Evolutionary conservation across 1,140 invertebrate genomes (phyloP).

Genomic region (Schlechtendalia chinensis): DNA sequence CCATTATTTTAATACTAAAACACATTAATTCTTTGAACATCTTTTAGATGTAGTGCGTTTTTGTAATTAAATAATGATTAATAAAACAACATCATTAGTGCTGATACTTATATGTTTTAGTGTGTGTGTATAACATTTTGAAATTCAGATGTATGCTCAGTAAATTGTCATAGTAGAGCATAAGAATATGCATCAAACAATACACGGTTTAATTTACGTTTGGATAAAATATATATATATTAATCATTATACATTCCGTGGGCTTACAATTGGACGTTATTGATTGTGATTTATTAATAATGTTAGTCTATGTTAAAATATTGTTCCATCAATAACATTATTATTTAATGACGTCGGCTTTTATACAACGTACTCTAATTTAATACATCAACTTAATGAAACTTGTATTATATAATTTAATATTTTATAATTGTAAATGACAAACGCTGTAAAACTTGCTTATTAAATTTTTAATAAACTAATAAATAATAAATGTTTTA

Average conservation of each 20-base stretch:
- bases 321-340: conserved; percentile 11
- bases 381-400: conserved; percentile 3
- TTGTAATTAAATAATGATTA: no score
- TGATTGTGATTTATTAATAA: conserved; percentile 23
- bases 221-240: conserved; percentile 5
- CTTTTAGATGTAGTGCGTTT: no score
- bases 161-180: not conserved
- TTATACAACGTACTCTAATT: not conserved
- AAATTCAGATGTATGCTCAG: no score
- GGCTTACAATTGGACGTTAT: not conserved
- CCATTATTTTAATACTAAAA: no score
- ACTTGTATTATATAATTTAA: not conserved
- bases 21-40: no score
- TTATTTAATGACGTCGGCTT: not conserved
- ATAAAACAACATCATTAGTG: no score
- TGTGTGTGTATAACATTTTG: no score
- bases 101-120: no score
- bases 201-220: not conserved
- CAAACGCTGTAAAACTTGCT: conserved; percentile 5
- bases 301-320: conserved; percentile 18
- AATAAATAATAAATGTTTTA: conserved; percentile 9
- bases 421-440: conserved; percentile 19
- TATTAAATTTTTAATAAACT: conserved; percentile 25
- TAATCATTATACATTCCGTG: not conserved
- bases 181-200: not conserved